These are phyloP conservation scores for Dendrolimus kikuchii DNA, from an alignment of 1,140 invertebrate species.

Conservation along the genomic window DNA sequence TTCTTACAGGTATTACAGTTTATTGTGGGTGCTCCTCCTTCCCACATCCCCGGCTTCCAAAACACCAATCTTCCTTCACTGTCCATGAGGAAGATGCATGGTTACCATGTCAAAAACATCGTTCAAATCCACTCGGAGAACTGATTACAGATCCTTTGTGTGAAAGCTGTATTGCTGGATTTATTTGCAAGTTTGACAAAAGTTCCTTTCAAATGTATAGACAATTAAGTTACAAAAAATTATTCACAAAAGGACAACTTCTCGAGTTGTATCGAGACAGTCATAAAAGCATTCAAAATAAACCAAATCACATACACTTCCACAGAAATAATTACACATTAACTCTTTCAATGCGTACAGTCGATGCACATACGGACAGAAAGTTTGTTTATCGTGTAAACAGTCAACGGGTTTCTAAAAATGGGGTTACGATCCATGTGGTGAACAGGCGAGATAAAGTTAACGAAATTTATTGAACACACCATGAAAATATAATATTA, in stretches of 20 bases:
- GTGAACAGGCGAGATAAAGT: constrained; percentile 18
- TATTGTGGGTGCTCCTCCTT: constrained; percentile 49
- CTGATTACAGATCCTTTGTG: too few relatives aligned
- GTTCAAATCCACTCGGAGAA: not conserved
- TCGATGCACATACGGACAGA: constrained; percentile 20
- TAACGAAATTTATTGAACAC: constrained; percentile 10
- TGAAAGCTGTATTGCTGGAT: too few relatives aligned
- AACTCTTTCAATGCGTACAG: constrained; percentile 14
- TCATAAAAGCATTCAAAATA: too few relatives aligned
- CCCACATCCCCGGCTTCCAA: constrained; percentile 59
- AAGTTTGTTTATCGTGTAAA: constrained; percentile 33
- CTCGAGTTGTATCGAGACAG: too few relatives aligned
- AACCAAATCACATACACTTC: too few relatives aligned
- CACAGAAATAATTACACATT: not conserved
- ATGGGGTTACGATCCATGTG: constrained; percentile 28
- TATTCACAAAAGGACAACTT: too few relatives aligned
- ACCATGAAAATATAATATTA: not conserved
- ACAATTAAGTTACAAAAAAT: too few relatives aligned
- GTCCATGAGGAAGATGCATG: constrained; percentile 43
- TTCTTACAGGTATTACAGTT: constrained; percentile 58
- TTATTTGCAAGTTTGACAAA: too few relatives aligned
- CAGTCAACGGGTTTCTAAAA: constrained; percentile 26
- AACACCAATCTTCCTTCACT: constrained; percentile 55
- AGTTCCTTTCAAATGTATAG: too few relatives aligned
- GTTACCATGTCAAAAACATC: constrained; percentile 12